These are phyloP conservation scores for Andrena bicolor DNA, from an alignment of 2,888 invertebrate genomes.

Conservation along the genomic window DNA sequence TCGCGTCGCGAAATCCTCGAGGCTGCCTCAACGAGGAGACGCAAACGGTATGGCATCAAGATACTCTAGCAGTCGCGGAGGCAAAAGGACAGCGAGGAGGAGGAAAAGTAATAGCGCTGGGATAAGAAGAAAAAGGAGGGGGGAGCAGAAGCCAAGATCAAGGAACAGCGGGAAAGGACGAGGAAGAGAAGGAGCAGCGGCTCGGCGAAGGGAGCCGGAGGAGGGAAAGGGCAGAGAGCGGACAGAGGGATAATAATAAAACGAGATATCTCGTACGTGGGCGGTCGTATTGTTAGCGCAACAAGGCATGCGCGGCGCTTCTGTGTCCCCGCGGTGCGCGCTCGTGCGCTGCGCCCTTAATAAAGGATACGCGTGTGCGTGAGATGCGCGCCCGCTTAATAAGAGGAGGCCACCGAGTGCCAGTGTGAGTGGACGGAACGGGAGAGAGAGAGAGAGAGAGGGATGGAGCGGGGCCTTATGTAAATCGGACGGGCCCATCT, in stretches of 20 bases:
- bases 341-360: constrained; percentile 76
- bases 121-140: constrained; percentile 28
- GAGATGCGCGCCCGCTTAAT: constrained; percentile 69
- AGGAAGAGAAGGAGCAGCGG: not conserved
- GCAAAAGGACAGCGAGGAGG: constrained; percentile 39
- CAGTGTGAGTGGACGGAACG: constrained; percentile 52
- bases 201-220: constrained; percentile 4
- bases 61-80: constrained; percentile 28
- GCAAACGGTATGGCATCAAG: constrained; percentile 41
- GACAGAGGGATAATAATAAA: constrained; percentile 81
- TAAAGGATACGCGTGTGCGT: constrained; percentile 77
- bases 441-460: not conserved
- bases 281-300: constrained; percentile 84
- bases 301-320: constrained; percentile 83
- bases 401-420: constrained; percentile 67
- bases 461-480: constrained; percentile 71
- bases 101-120: constrained; percentile 48
- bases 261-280: constrained; percentile 84
- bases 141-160: constrained; percentile 4
- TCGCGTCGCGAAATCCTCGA: not conserved
- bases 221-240: constrained; percentile 55
- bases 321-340: constrained; percentile 77
- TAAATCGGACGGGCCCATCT: constrained; percentile 76
- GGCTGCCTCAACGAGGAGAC: not conserved
- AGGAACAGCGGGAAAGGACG: constrained; percentile 24